Base-by-base conservation (phyloP, 2,113 vertebrate genomes). In the Catharus bicknelli region DNA sequence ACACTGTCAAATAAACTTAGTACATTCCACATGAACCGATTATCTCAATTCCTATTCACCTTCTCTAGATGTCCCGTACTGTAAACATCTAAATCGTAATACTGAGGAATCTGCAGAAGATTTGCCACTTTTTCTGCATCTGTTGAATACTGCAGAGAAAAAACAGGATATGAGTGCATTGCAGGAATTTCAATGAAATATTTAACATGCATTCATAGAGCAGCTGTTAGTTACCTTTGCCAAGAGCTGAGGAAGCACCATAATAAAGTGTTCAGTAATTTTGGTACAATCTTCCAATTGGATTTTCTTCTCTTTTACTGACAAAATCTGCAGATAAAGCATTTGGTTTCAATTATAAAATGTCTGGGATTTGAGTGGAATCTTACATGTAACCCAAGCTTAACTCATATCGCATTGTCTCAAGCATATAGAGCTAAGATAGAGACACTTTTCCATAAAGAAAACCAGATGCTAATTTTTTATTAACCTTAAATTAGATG, bases 31-130 rank as follows among this genome's bases (percentile, higher is more conserved):
- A 19, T 15, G 50, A 81, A 83, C 12, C 0, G 0, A 83, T 51
- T 48, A 45, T 14, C 30, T 53, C 76, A 64, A 81, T 66, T 88
- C 42, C 40, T 75, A 78, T 80, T 95, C 79, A 98, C 98, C 97
- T 97, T 95, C 62, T 98, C 96, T 55, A 97, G 92, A 94, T 86
- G 93, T 84, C 92, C 96, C 1, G 78, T 88, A 34, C 73, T 90
- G 48, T 96, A 97, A 93, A 97, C 83, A 45, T 98, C 97, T n/a
- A 97, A 93, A 95, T 98, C 94, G 62, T 98, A 99, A 96, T 98
- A 98, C 91, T 98, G 98, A 74, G 98, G 98, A 90, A 99, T 98
- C 97, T 97, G 98, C 90, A 99, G 97, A 85, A 99, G 97, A 61
- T 96, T 98, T 69, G 97, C 96, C 86, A 98, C 96, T 74, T 98